Evolutionary conservation across 2,113 vertebrate genomes (phyloP).

Genomic region (Myotis lucifugus): DNA sequence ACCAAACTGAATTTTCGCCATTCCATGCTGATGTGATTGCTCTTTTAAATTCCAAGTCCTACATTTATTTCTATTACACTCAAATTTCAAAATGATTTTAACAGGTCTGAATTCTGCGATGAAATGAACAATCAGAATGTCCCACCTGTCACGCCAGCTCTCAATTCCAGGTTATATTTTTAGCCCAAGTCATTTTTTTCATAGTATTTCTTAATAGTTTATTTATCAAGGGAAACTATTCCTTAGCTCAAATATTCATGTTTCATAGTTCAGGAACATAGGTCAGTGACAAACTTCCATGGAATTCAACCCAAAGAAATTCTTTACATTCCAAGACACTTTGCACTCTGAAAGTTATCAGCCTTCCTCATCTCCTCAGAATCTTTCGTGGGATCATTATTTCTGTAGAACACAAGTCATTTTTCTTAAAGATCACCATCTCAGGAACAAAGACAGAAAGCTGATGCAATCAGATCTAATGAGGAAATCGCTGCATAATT

Average conservation of each 20-base stretch:
- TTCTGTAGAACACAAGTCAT: neutral
- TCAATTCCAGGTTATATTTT: constrained; percentile 40
- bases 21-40: neutral
- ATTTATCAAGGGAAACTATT: neutral
- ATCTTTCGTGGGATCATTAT: neutral
- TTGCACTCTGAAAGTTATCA: neutral
- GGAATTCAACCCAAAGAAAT: neutral
- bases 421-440: constrained; percentile 12
- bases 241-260: neutral
- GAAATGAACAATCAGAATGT: constrained; percentile 51
- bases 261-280: neutral
- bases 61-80: constrained; percentile 11
- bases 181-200: neutral
- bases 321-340: neutral
- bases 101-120: constrained; percentile 34
- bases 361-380: neutral
- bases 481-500: neutral
- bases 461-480: neutral
- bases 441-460: constrained; percentile 13
- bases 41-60: constrained; percentile 18
- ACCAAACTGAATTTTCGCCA: neutral
- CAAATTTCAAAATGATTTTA: constrained; percentile 45
- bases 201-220: neutral
- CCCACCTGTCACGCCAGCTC: constrained; percentile 29
- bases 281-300: neutral